phyloP scores from a whole-genome alignment of 2,113 vertebrate genomes.

The Odontophorus gujanensis region DNA sequence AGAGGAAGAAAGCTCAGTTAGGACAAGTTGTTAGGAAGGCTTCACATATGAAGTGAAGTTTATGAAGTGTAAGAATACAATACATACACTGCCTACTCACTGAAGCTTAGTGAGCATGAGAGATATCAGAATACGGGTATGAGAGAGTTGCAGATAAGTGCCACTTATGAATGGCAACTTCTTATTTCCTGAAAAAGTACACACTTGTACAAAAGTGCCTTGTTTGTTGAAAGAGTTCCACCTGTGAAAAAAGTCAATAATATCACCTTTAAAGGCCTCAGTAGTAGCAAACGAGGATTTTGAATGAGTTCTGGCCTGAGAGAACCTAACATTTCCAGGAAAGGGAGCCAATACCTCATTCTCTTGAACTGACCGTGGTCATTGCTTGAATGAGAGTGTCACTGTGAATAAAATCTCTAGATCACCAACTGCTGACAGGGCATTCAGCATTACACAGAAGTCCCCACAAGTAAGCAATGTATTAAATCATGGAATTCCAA shows the following conservation, averaged over 20 bases:
- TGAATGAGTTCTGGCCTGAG: background rate
- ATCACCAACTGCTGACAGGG: background rate
- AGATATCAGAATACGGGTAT: fast-evolving
- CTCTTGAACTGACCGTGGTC: background rate
- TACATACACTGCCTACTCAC: background rate
- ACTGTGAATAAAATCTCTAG: background rate
- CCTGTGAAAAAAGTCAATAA: background rate
- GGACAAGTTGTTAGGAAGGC: background rate
- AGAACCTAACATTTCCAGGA: background rate
- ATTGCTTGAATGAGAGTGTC: background rate
- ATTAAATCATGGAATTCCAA: no score
- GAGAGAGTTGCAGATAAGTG: background rate
- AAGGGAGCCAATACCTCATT: background rate
- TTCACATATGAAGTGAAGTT: background rate
- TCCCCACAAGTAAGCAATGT: no score
- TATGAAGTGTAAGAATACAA: background rate
- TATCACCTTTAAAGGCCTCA: background rate
- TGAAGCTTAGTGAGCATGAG: background rate
- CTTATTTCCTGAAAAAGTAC: background rate
- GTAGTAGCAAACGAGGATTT: background rate
- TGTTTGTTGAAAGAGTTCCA: background rate
- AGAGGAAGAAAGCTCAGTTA: background rate
- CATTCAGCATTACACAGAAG: background rate
- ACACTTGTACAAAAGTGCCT: background rate
- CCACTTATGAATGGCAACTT: background rate